These are phyloP conservation scores for Drosophila seguyi DNA, from an alignment of 1,140 invertebrate species.

Conservation along the genomic window DNA sequence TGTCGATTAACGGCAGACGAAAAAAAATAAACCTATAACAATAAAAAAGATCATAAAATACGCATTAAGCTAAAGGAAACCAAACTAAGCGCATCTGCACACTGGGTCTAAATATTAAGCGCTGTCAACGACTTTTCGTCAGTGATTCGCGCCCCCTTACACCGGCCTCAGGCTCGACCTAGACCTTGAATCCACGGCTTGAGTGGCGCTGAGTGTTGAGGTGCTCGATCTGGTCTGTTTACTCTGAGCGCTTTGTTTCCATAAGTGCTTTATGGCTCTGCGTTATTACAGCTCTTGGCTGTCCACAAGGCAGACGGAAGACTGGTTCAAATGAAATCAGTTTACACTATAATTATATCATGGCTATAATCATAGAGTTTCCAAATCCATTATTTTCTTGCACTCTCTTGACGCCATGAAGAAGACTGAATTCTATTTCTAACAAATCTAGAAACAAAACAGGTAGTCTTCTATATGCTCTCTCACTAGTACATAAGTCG, in stretches of 20 bases:
- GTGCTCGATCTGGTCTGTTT: conserved; percentile 28
- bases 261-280: conserved; percentile 1
- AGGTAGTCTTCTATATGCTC: too few relatives aligned
- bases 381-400: conserved; percentile 3
- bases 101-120: conserved; percentile 28
- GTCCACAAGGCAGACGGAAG: not conserved
- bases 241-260: conserved; percentile 9
- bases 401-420: not conserved
- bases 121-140: conserved; percentile 66
- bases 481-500: too few relatives aligned
- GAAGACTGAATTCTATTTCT: not conserved
- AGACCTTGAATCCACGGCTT: conserved; percentile 62
- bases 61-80: conserved; percentile 29
- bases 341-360: conserved; percentile 5
- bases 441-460: not conserved
- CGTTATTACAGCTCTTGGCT: conserved; percentile 17
- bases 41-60: conserved; percentile 59
- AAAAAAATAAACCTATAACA: conserved; percentile 32
- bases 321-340: conserved; percentile 47
- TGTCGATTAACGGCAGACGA: conserved; percentile 17
- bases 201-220: conserved; percentile 27
- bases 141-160: conserved; percentile 13
- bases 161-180: conserved; percentile 58
- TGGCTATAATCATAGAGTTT: not conserved
- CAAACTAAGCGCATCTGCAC: conserved; percentile 22